phyloP scores from a whole-genome alignment of 1,140 invertebrate genomes.

The Drosophila lacertosa region DNA sequence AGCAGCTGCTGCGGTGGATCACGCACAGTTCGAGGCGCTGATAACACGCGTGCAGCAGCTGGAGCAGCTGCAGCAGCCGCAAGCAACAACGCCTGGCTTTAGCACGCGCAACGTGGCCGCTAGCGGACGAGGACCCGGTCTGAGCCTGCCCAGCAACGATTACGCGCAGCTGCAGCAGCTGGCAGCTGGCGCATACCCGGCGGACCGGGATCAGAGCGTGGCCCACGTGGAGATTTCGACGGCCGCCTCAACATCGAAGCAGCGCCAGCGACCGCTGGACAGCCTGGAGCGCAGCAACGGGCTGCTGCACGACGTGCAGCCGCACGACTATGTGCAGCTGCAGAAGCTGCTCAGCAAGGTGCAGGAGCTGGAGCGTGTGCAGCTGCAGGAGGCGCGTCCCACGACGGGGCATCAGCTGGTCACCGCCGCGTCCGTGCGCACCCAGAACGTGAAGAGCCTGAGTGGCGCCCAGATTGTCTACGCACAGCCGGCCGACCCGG shows the following conservation, averaged over 20 bases:
- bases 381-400: constrained; percentile 50
- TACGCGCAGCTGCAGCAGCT: constrained; percentile 70
- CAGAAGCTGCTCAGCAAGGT: constrained; percentile 80
- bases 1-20: constrained; percentile 51
- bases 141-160: constrained; percentile 65
- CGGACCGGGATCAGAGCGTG: not conserved
- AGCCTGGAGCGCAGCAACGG: constrained; percentile 70
- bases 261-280: constrained; percentile 40
- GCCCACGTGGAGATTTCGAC: constrained; percentile 71
- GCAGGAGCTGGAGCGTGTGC: constrained; percentile 80
- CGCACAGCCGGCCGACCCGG: constrained; percentile 50
- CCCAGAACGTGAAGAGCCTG: constrained; percentile 63
- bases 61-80: constrained; percentile 70
- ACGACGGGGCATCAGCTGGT: constrained; percentile 42
- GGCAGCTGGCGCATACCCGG: constrained; percentile 11
- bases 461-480: constrained; percentile 71
- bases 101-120: constrained; percentile 67
- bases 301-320: constrained; percentile 67
- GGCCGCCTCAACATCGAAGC: constrained; percentile 64
- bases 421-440: constrained; percentile 72
- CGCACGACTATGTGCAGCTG: constrained; percentile 77
- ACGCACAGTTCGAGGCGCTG: constrained; percentile 68
- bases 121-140: not conserved
- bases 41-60: constrained; percentile 77
- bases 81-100: constrained; percentile 62